A percentile compares a stretch with the other conserved stretches of the same genome.
Evolutionary conservation across 2,888 invertebrate species (phyloP).

Genomic region (Agonopterix arenella): DNA sequence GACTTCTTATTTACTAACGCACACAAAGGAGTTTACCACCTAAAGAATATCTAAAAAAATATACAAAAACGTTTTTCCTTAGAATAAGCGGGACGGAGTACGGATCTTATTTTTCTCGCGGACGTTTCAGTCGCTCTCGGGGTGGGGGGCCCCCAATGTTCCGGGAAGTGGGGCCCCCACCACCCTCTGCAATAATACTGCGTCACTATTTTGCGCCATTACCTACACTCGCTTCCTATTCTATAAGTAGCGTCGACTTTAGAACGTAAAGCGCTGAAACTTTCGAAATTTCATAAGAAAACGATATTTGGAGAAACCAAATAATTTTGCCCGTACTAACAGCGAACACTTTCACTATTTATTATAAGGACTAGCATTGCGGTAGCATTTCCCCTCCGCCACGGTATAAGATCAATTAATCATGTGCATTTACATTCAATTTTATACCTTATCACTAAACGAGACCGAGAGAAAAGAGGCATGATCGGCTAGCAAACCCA

Average conservation of each 20-base stretch:
- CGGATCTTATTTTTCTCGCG: constrained; percentile 77
- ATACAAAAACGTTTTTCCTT: constrained; percentile 68
- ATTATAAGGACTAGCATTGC: too few relatives aligned
- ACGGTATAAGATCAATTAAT: too few relatives aligned
- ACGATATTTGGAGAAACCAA: too few relatives aligned
- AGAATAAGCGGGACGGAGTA: constrained; percentile 75
- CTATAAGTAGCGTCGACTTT: constrained; percentile 66
- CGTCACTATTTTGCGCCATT: constrained; percentile 79
- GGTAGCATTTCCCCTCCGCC: too few relatives aligned
- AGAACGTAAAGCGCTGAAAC: constrained; percentile 39
- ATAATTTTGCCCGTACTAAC: too few relatives aligned
- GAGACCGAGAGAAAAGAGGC: too few relatives aligned
- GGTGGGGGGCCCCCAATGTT: constrained; percentile 24
- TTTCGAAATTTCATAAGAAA: too few relatives aligned
- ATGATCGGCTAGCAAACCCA: too few relatives aligned
- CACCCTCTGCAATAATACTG: constrained; percentile 77
- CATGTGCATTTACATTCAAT: too few relatives aligned
- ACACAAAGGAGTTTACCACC: constrained; percentile 42
- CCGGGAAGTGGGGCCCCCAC: constrained; percentile 39
- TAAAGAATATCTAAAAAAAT: constrained; percentile 60
- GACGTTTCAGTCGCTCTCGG: constrained; percentile 74
- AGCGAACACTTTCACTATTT: too few relatives aligned
- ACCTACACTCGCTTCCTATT: constrained; percentile 77
- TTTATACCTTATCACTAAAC: too few relatives aligned
- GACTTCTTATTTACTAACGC: constrained; percentile 50